These are phyloP conservation scores for Calameuta idolon DNA, from an alignment of 2,888 invertebrate species.

Conservation along the genomic window DNA sequence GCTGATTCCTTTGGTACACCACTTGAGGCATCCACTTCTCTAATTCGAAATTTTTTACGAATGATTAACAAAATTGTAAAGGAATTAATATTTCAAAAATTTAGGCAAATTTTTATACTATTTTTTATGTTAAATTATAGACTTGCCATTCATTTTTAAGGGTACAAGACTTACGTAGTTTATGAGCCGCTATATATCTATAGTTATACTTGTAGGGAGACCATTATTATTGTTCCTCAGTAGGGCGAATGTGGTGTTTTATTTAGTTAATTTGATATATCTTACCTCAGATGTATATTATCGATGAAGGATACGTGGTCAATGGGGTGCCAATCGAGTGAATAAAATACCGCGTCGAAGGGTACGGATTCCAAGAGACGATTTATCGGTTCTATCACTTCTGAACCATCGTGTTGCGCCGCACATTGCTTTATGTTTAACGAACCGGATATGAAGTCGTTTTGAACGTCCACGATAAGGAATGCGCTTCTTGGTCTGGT, in stretches of 20 bases:
- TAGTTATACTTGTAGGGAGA: background rate
- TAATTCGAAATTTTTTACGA: slow-evolving; percentile 21
- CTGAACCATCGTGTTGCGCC: slow-evolving; percentile 89
- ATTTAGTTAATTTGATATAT: background rate
- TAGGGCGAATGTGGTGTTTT: background rate
- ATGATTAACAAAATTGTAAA: background rate
- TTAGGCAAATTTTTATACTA: background rate
- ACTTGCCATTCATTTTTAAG: background rate
- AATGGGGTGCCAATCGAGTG: slow-evolving; percentile 96
- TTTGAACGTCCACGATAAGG: slow-evolving; percentile 96
- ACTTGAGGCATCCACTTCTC: slow-evolving; percentile 60
- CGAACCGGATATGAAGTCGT: slow-evolving; percentile 96
- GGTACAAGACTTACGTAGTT: background rate
- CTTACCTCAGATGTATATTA: slow-evolving; percentile 75
- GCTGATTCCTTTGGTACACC: slow-evolving; percentile 73
- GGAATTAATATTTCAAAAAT: background rate
- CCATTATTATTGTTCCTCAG: background rate
- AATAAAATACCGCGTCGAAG: slow-evolving; percentile 92
- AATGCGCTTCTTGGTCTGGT: slow-evolving; percentile 86
- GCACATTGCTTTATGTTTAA: slow-evolving; percentile 93
- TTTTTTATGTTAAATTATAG: background rate
- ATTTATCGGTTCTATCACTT: slow-evolving; percentile 94
- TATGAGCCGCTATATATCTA: background rate
- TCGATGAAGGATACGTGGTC: slow-evolving; percentile 97
- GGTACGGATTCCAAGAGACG: slow-evolving; percentile 81